A percentile compares a stretch with the other conserved stretches of the same genome.
Evolutionary conservation across 2,888 invertebrate species (phyloP).

Genomic region (Orchestes rusci): DNA sequence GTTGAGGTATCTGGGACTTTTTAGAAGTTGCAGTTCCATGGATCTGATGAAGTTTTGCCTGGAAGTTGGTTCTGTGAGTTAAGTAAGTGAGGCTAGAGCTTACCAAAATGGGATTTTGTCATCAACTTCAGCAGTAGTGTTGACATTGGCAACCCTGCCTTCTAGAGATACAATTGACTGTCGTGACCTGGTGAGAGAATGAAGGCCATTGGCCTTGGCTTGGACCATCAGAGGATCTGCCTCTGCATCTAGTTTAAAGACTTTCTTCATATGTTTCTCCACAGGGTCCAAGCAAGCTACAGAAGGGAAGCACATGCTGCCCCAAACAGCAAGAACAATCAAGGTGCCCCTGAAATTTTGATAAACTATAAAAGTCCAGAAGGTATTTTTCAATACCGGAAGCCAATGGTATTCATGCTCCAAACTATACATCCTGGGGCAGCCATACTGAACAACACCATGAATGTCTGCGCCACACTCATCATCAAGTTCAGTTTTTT

Average conservation of each 20-base stretch:
- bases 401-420: conserved; percentile 57
- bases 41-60: conserved; percentile 45
- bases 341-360: neutral
- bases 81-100: too few relatives aligned
- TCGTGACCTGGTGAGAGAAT: neutral
- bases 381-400: too few relatives aligned
- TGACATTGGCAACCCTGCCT: neutral
- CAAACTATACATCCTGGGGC: conserved; percentile 59
- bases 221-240: neutral
- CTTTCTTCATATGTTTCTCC: neutral
- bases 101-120: too few relatives aligned
- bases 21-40: conserved; percentile 55
- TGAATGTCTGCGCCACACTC: conserved; percentile 65
- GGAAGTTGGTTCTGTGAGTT: too few relatives aligned
- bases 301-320: neutral
- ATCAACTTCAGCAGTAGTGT: too few relatives aligned
- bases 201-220: neutral
- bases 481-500: conserved; percentile 63
- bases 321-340: neutral
- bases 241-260: neutral
- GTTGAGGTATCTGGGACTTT: conserved; percentile 58
- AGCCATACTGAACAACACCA: conserved; percentile 60
- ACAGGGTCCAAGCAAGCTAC: neutral
- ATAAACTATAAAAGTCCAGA: too few relatives aligned
- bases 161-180: neutral